phyloP scores from a whole-genome alignment of 2,888 invertebrate species.

The Dryomyza anilis region DNA sequence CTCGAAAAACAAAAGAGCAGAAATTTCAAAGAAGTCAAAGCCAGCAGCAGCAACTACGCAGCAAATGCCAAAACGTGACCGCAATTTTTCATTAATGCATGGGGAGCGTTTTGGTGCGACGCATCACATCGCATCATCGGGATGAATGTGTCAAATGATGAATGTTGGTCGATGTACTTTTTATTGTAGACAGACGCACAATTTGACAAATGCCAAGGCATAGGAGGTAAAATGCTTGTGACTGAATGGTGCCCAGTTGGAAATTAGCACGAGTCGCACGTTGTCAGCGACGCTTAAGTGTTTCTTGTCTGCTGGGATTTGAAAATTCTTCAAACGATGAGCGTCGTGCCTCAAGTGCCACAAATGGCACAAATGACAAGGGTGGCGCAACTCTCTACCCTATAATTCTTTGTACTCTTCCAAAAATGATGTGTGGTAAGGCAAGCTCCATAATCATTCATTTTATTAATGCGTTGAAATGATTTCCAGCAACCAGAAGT shows the following conservation, averaged over 20 bases:
- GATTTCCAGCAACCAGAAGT: neutral
- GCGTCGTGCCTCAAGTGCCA: too few relatives aligned
- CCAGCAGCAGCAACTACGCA: too few relatives aligned
- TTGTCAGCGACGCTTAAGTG: too few relatives aligned
- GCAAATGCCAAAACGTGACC: slow-evolving; percentile 18
- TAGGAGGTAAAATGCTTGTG: neutral
- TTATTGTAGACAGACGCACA: too few relatives aligned
- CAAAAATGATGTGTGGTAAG: neutral
- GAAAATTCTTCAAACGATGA: too few relatives aligned
- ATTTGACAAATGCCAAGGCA: slow-evolving; percentile 39
- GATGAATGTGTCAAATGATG: slow-evolving; percentile 8
- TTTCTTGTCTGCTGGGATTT: too few relatives aligned
- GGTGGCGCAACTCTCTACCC: neutral
- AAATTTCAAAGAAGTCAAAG: neutral
- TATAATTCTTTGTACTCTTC: neutral
- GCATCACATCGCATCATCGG: too few relatives aligned
- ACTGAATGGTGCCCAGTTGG: too few relatives aligned
- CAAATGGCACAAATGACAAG: neutral
- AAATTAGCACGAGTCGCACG: too few relatives aligned
- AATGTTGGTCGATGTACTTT: too few relatives aligned
- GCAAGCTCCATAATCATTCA: neutral
- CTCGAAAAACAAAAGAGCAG: neutral
- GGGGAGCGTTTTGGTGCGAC: neutral
- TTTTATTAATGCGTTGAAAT: slow-evolving; percentile 18
- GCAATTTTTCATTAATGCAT: slow-evolving; percentile 12